Conservation (phyloP, 2,797 vertebrate species). For the Phoebastria nigripes region DNA sequence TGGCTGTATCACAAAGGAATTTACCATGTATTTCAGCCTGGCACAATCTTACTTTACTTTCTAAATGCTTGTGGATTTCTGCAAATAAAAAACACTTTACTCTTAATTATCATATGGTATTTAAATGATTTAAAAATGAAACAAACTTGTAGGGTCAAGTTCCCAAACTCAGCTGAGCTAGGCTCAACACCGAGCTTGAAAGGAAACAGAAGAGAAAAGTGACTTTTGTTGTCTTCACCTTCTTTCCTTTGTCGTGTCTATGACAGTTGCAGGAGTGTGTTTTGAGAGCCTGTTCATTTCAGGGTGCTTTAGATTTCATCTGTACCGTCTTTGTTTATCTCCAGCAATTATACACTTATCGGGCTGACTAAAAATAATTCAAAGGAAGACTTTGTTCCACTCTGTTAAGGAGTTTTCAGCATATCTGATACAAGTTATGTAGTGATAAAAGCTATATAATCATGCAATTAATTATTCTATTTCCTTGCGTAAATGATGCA, state of each 20-base stretch:
- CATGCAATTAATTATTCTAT: background rate
- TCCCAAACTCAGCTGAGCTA: background rate
- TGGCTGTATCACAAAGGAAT: background rate
- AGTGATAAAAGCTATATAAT: background rate
- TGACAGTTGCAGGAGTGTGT: background rate
- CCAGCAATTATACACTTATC: background rate
- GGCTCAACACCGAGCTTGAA: background rate
- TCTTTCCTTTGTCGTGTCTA: accelerated
- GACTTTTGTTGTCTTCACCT: background rate
- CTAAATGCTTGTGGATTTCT: background rate
- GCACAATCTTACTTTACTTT: background rate
- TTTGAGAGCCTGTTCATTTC: background rate
- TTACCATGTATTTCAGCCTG: background rate
- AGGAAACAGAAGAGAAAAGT: background rate
- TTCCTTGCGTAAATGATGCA: background rate
- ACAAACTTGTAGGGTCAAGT: background rate
- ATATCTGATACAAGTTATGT: background rate
- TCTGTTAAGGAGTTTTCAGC: background rate
- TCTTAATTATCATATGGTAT: background rate
- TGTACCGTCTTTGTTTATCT: background rate
- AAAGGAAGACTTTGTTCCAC: background rate
- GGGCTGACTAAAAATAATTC: background rate
- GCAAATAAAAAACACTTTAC: background rate
- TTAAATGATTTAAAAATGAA: background rate
- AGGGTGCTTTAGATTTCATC: background rate